Evolutionary conservation across 2,113 vertebrate genomes (phyloP).

Genomic region (Solenodon paradoxus): DNA sequence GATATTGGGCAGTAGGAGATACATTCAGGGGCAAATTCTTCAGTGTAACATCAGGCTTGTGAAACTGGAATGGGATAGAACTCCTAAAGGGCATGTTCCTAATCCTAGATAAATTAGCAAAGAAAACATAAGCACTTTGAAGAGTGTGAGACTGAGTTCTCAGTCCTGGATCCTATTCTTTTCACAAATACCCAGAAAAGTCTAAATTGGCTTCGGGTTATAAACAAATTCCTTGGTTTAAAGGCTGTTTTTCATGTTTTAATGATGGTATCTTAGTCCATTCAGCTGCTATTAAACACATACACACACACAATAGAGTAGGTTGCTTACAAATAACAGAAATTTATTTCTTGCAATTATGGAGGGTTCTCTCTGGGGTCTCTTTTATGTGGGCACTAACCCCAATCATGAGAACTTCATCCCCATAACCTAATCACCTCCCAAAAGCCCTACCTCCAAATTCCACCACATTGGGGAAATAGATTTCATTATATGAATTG

Average conservation of each 20-base stretch:
- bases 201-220: slow-evolving; percentile 1
- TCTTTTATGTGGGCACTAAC: background rate
- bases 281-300: background rate
- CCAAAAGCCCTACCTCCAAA: background rate
- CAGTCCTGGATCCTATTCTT: background rate
- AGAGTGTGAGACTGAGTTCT: background rate
- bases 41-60: background rate
- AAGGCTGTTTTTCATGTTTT: slow-evolving; percentile 17
- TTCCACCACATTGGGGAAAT: background rate
- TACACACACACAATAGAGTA: background rate
- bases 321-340: background rate
- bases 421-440: background rate
- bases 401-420: background rate
- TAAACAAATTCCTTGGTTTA: background rate
- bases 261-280: background rate
- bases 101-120: background rate
- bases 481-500: background rate
- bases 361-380: background rate
- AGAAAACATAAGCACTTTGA: background rate
- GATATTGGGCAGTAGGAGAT: background rate
- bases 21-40: background rate
- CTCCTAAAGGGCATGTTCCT: background rate
- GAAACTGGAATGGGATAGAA: background rate
- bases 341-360: background rate
- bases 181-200: background rate